Evolutionary conservation across 1,140 invertebrate genomes (phyloP), one percentile per base, ranked within the genome.

Genomic region (Pissodes strobi): DNA sequence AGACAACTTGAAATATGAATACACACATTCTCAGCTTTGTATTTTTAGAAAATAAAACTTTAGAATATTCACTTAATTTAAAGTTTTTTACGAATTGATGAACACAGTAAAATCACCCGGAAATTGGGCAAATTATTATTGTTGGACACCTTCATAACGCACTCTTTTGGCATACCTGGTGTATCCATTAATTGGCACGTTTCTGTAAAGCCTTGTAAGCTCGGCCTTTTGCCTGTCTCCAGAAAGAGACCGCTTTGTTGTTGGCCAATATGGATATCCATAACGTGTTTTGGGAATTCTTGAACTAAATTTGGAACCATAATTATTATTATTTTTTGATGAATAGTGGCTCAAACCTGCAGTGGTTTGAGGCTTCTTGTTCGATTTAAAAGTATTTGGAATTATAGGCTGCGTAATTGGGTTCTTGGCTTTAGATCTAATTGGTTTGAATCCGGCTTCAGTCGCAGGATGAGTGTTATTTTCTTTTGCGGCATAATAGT

Each of bases 311-410:
- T 45, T 49, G 3, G 39, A 12, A 15, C 23, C 22, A 13, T 19
- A 21, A 12, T 45, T 43, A 17, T 45, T n/a, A n/a, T n/a, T 27
- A n/a, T 4, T 21, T 49, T 65, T 69, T 0, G 70, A 57, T 1
- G 69, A 48, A 58, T 56, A 74, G 51, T 69, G 62, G 19, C 64
- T 69, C 19, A 74, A 59, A 21, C 73, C 73, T 6, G 70, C 70
- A 49, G 70, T 74, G 17, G 53, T 68, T 18, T 64, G 45, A 5
- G 69, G 66, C 55, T 72, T 72, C 39, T 73, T 69, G 27, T 64
- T 65, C 0, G 66, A 66, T 38, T 64, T 69, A 38, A 59, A 73
- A 12, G 70, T 73, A 23, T 71, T 57, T 18, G 67, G 63, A 37
- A 57, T 51, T 5, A 43, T 30, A 9, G 51, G 56, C 27, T 67